Conservation (phyloP, 2,797 vertebrate genomes). For the Galago senegalensis region DNA sequence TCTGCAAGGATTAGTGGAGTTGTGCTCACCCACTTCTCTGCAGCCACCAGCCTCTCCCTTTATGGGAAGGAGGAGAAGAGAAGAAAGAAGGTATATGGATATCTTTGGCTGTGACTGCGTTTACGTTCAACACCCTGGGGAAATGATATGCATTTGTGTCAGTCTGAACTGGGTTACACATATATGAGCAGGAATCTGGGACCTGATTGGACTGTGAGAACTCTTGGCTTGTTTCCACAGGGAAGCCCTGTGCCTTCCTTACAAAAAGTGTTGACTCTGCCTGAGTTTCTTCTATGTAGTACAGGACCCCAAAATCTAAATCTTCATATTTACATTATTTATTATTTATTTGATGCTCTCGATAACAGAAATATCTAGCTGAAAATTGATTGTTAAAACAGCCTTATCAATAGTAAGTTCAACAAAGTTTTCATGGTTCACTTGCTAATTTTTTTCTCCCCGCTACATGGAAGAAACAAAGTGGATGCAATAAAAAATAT, state of each 20-base stretch:
- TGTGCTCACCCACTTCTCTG: not conserved
- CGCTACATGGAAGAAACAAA: not conserved
- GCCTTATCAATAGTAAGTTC: not conserved
- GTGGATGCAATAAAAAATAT: not conserved
- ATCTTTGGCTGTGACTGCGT: not conserved
- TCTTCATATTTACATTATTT: not conserved
- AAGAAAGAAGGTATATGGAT: accelerated
- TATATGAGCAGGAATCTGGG: not conserved
- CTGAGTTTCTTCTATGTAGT: not conserved
- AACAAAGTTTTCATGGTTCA: not conserved
- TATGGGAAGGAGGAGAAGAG: not conserved
- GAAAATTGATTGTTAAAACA: not conserved
- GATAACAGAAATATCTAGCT: not conserved
- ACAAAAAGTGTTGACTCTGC: not conserved
- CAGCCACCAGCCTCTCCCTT: not conserved
- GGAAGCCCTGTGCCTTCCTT: not conserved
- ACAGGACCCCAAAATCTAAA: not conserved
- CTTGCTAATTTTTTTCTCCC: conserved; percentile 21
- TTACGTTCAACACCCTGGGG: not conserved
- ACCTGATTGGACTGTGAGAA: not conserved
- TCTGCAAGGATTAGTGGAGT: too few relatives aligned
- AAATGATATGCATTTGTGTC: not conserved
- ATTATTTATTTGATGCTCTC: not conserved
- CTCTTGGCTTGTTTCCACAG: not conserved
- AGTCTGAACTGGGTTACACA: not conserved